These are phyloP conservation scores for Galemys pyrenaicus DNA, from an alignment of 2,113 vertebrate genomes.

Conservation along the genomic window DNA sequence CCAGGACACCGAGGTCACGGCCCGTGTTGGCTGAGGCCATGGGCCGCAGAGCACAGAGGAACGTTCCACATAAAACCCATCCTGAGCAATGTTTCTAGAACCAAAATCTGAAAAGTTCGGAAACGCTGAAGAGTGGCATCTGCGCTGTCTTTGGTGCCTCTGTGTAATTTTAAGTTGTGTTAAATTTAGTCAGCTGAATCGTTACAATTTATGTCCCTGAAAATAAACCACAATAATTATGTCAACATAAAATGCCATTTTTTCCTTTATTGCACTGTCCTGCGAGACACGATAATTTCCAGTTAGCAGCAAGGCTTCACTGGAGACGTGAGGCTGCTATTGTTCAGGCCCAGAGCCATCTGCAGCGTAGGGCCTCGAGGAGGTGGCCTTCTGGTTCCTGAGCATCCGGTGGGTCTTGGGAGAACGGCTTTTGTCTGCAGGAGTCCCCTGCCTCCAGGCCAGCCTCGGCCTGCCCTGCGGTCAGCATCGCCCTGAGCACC, in stretches of 20 bases:
- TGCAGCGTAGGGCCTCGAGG: background rate
- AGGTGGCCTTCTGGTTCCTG: too few relatives aligned
- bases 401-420: background rate
- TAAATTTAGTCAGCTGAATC: slow-evolving; percentile 71
- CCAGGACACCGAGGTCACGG: too few relatives aligned
- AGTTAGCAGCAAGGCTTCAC: slow-evolving; percentile 36
- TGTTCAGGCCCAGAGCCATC: slow-evolving; percentile 35
- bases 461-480: too few relatives aligned
- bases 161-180: slow-evolving; percentile 62
- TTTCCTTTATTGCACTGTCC: slow-evolving; percentile 46
- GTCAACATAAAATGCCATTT: slow-evolving; percentile 75
- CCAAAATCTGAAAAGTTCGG: background rate
- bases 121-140: background rate
- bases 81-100: background rate
- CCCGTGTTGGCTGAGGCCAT: too few relatives aligned
- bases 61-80: background rate
- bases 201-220: slow-evolving; percentile 61
- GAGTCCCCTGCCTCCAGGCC: too few relatives aligned
- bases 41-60: background rate
- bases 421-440: background rate
- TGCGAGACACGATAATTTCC: slow-evolving; percentile 63
- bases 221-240: slow-evolving; percentile 78
- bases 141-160: background rate
- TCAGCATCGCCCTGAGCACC: too few relatives aligned
- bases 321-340: background rate